Conservation (phyloP, 2,113 vertebrate genomes). For the Argyrosomus japonicus region DNA sequence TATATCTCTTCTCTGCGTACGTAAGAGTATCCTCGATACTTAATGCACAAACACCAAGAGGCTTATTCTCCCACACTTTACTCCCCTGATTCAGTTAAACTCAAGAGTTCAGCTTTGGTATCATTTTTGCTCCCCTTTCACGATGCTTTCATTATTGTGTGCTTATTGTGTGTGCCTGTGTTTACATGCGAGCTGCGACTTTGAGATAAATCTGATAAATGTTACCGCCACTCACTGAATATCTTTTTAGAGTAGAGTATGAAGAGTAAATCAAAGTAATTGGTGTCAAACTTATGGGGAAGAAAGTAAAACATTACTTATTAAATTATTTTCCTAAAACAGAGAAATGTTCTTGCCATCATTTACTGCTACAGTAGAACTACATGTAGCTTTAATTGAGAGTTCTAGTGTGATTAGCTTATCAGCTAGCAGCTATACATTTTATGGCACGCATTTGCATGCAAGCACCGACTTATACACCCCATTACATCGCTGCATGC, state of each 20-base stretch:
- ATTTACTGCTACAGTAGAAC: background rate
- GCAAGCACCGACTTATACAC: background rate
- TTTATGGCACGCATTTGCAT: background rate
- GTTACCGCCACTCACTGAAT: background rate
- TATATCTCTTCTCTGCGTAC: constrained; percentile 11
- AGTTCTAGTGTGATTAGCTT: background rate
- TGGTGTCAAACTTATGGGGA: constrained; percentile 4
- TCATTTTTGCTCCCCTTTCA: background rate
- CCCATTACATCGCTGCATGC: background rate
- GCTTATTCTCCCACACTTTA: constrained; percentile 9
- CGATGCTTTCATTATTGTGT: background rate
- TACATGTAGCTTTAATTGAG: background rate
- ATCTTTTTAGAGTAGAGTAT: background rate
- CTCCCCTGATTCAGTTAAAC: background rate
- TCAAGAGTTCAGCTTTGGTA: constrained; percentile 2
- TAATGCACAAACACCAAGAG: constrained; percentile 24
- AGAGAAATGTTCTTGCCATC: background rate
- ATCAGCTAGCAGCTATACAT: background rate
- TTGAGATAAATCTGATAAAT: too few species aligned
- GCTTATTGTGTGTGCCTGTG: background rate
- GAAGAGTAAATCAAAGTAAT: constrained; percentile 21
- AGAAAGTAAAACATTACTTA: constrained; percentile 10
- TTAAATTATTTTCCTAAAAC: background rate
- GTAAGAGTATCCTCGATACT: constrained; percentile 2
- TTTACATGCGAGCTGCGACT: background rate